Percentiles rank a stretch among this genome's conserved stretches.
Conservation (phyloP, 92 coral and sea anemone genomes). For the Siderastrea siderea region DNA sequence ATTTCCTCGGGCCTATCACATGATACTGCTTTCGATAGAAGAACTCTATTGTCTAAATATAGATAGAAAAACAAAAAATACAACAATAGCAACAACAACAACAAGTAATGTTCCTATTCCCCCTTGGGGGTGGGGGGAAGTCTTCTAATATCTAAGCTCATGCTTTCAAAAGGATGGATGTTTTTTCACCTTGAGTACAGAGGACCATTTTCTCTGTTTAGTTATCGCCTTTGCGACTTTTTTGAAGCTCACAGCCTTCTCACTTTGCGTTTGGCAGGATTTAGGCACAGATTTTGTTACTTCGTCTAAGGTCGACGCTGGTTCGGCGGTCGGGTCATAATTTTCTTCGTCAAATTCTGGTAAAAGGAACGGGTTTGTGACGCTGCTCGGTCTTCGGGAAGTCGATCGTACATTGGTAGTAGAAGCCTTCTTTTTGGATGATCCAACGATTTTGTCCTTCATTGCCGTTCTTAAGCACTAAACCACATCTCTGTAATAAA, state of each 20-base stretch:
- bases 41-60: too few species aligned
- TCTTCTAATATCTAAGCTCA: too few species aligned
- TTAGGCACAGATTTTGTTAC: conserved; percentile 16
- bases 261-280: conserved; percentile 27
- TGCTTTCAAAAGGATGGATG: too few species aligned
- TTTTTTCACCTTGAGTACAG: conserved; percentile 66
- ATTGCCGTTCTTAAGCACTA: not conserved
- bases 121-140: too few species aligned
- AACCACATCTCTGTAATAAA: not conserved
- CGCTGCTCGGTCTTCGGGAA: conserved; percentile 25
- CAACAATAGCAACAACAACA: too few species aligned
- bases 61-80: not conserved
- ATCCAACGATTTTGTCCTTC: not conserved
- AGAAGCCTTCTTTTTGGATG: not conserved
- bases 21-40: too few species aligned
- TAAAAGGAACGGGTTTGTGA: conserved; percentile 64
- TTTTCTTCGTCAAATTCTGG: conserved; percentile 67
- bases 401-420: not conserved
- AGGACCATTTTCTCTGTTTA: conserved; percentile 77
- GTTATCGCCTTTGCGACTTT: conserved; percentile 80
- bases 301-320: conserved; percentile 36
- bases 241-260: conserved; percentile 60
- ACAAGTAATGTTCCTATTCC: too few species aligned
- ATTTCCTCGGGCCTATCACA: too few species aligned
- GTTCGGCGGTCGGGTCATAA: conserved; percentile 35